Base-by-base conservation (phyloP, 1,140 invertebrate species). In the Drosophila lacteicornis region DNA sequence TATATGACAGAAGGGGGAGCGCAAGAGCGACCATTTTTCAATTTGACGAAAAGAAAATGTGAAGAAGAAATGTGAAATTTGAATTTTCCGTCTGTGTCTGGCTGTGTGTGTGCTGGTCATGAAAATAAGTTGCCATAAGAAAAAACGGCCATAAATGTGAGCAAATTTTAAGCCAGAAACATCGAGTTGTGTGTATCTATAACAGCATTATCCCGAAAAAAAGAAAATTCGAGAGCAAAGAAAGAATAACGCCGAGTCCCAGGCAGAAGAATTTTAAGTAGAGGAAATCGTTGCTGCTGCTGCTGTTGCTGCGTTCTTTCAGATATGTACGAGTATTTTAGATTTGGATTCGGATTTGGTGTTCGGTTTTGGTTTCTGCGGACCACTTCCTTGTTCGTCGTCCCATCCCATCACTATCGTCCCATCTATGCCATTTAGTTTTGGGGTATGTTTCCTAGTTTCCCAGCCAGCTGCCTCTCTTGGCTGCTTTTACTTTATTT, bases 1-100 rank as follows among this genome's bases (percentile, higher is more conserved):
- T n/a, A 77, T 70, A 70, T 71, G 68, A 70, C 62, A 36, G 36
- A 55, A 65, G 56, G 55, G 50, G 25, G 17, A 51, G 22, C 12
- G 0, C 51, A 22, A 22, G 19, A 53, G 30, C 30, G 33, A 61
- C 51, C 38, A 67, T 67, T 82, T 77, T 62, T 67, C 49, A 60
- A 65, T 63, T 83, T 80, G 65, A 83, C 59, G 56, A 79, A 78
- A 79, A 80, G 51, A 42, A 77, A 78, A 67, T 68, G 75, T 66
- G 70, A 78, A 84, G 13, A 15, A 38, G 12, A 55, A 15, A 78
- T 82, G 70, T 83, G 76, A 66, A 79, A 79, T 69, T 33, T 55
- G 61, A 25, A 55, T 27, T 71, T 42, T 45, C 30, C 25, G 27
- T n/a, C 33, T 49, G 47, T 42, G 38, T n/a, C 45, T 55, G 17